These are phyloP conservation scores for Neomonachus schauinslandi DNA, from an alignment of 2,113 vertebrate species.

Conservation along the genomic window DNA sequence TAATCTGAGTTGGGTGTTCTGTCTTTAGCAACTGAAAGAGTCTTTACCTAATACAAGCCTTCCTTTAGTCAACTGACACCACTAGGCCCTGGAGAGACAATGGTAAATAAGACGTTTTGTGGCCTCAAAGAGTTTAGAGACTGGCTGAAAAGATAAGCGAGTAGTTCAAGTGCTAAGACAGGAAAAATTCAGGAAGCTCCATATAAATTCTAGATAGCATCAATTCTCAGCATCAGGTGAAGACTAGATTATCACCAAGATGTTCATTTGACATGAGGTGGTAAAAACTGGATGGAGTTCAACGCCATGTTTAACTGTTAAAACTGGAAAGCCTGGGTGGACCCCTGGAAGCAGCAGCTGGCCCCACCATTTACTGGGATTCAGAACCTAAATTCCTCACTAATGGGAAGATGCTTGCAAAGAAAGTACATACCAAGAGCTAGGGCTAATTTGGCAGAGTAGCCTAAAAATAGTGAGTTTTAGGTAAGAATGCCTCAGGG, in stretches of 20 bases:
- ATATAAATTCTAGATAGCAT: neutral
- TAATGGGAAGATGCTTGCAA: neutral
- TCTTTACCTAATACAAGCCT: neutral
- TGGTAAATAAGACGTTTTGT: neutral
- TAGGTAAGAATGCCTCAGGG: neutral
- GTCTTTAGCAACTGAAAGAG: neutral
- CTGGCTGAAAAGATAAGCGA: neutral
- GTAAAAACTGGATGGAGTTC: neutral
- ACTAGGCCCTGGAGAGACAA: neutral
- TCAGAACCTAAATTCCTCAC: neutral
- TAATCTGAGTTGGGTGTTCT: slow-evolving; percentile 17
- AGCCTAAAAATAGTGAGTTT: neutral
- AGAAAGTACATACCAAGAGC: neutral
- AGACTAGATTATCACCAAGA: neutral
- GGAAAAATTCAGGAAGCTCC: neutral
- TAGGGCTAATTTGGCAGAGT: neutral
- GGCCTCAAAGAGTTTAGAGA: slow-evolving; percentile 1
- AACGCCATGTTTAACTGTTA: neutral
- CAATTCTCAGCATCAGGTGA: neutral
- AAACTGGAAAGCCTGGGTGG: neutral
- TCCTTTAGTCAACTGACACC: neutral
- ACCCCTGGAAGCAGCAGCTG: neutral
- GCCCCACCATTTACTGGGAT: neutral
- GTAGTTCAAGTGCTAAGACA: neutral
- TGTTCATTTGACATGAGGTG: neutral